Base-by-base conservation (phyloP, 2,113 vertebrate genomes). In the Brienomyrus brachyistius region DNA sequence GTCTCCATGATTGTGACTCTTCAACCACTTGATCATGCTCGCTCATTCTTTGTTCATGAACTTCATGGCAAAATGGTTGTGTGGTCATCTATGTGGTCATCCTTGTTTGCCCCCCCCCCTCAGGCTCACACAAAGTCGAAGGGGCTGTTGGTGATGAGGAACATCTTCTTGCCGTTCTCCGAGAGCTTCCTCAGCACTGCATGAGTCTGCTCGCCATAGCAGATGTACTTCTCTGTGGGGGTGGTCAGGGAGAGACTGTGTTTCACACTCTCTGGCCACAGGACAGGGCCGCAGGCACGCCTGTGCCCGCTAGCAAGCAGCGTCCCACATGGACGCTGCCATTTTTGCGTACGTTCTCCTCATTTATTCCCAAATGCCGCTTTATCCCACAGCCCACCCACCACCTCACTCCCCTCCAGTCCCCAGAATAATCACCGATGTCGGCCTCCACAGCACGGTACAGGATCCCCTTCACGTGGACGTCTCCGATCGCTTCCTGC, bases 121-220 rank as follows among this genome's bases (percentile, higher is more conserved):
- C n/a, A 52, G 47, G 96, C 98, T 97, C 94, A 99, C 98, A 99
- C 98, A 88, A 99, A 99, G 94, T 99, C 98, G 89, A 98, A 97
- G 27, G 98, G 98, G 94, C 98, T 99, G 52, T 99, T 99, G 91
- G 98, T 99, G 92, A 99, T 98, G 84, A 99, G 97, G 93, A 99
- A 99, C 97, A 99, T 98, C 95, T 99, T 99, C 96, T 99, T 99
- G 90, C 97, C 98, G 0, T 97, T 96, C 88, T 97, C 96, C 50
- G 97, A 96, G 92, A 99, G 95, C 92, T 99, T 99, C 92, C 96
- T 97, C 93, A 99, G 90, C 91, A 99, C 98, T 0, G 98, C 98
- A 0, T 98, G 97, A 11, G 97, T 99, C 91, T 98, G 97, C 89
- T 99, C 98, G 0, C 97, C 97, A 0, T 99, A 99, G 94, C 98